Evolutionary conservation across 2,888 invertebrate genomes (phyloP), one percentile per base, ranked within the genome.

Genomic region (Crioceris asparagi): DNA sequence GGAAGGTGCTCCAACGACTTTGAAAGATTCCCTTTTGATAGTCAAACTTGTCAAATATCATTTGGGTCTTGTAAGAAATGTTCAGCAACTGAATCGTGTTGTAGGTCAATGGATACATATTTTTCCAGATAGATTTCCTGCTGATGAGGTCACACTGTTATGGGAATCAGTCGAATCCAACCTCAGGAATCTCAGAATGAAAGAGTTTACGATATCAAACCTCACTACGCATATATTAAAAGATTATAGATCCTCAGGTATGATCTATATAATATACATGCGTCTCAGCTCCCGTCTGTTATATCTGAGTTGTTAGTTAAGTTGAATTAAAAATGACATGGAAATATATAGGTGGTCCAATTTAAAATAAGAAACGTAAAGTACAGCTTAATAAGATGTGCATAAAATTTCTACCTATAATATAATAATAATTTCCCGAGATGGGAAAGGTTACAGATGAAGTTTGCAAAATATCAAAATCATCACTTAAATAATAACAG

Each of bases 31-130:
- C 58, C 58, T 1, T 56, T 58, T 26, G 58, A 57, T 42, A 40
- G 33, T 5, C 58, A 57, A 45, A 43, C 46, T 17, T 58, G 58
- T 30, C 38, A 47, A 21, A 23, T 57, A 6, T 55, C 55, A 42
- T 51, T 57, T 41, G 56, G 58, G 33, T 49, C 55, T 23, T 58
- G 58, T 58, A 47, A 50, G 49, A 46, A 40, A 10, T 5, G 12
- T 29, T 27, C 18, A 8, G 16, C 10, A 17, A 6, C 14, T 6
- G 5, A 2, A 8, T 14, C 2, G 2, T 31, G 6, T 5, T 16
- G 4, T 31, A 17, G 11, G 3, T 7, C 1, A 4, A 31, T 12
- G 15, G 8, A 21, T 12, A 29, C 15, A 4, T 26, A 25, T 36
- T 36, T 29, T 41, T 49, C 21, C 34, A 57, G 56, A 56, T 49